phyloP scores from a whole-genome alignment of 2,113 vertebrate species.

The Callionymus lyra region DNA sequence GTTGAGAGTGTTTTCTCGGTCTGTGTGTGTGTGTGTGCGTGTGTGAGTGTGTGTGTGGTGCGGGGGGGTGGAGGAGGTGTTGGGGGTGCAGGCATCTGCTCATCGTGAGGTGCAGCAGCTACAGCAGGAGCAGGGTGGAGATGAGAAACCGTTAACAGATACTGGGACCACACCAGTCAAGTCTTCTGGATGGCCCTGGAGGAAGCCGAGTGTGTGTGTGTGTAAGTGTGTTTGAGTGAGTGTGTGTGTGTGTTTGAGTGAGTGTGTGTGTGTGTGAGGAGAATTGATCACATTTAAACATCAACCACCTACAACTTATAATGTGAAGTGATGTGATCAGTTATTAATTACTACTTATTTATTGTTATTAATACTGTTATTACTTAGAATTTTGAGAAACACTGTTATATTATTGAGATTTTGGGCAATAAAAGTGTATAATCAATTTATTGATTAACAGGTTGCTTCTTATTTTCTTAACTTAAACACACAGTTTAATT shows the following conservation, averaged over 20 bases:
- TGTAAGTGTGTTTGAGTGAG: neutral
- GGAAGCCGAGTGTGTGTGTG: constrained; percentile 6
- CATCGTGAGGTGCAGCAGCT: constrained; percentile 38
- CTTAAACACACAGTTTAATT: no score
- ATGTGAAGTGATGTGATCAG: no score
- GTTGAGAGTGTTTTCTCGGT: constrained; percentile 45
- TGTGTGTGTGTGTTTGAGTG: neutral
- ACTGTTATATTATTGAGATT: no score
- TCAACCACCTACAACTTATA: no score
- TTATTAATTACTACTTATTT: no score
- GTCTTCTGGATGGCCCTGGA: constrained; percentile 25
- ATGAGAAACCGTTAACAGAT: constrained; percentile 71
- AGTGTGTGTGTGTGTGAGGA: neutral
- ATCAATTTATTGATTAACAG: no score
- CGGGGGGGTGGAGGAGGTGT: neutral
- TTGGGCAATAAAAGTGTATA: no score
- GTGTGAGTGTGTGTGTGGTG: constrained; percentile 11
- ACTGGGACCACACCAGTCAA: constrained; percentile 50
- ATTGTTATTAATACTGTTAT: no score
- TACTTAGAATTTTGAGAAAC: no score
- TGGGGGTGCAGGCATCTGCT: constrained; percentile 24
- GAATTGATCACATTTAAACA: neutral
- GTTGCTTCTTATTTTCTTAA: no score
- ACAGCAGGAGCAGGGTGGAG: constrained; percentile 65
- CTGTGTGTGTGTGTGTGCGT: constrained; percentile 18